Evolutionary conservation across 2,797 vertebrate genomes (phyloP).

Genomic region (Lerista edwardsae): DNA sequence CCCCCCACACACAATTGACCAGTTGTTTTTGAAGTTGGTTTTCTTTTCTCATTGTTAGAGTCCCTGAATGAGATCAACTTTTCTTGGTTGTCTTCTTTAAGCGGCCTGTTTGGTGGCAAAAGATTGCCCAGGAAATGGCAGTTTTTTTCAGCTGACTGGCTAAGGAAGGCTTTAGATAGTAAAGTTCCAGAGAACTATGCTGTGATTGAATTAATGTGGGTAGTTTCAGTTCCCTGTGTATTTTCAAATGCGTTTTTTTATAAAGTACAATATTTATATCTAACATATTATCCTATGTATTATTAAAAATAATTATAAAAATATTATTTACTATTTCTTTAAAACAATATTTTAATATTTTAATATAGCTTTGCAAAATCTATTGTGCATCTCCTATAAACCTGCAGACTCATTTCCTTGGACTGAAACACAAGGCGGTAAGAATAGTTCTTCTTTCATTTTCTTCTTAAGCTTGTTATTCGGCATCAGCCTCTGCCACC

Average conservation of each 20-base stretch:
- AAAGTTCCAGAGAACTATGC: not conserved
- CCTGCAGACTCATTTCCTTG: slow-evolving; percentile 68
- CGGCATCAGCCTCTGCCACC: too few relatives aligned
- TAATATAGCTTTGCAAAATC: slow-evolving; percentile 69
- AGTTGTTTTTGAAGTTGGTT: not conserved
- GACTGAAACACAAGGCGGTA: slow-evolving; percentile 61
- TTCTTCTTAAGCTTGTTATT: not conserved
- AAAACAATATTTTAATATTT: slow-evolving; percentile 4
- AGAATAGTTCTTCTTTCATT: slow-evolving; percentile 24
- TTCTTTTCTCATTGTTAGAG: not conserved
- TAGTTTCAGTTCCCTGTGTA: not conserved
- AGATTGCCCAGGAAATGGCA: not conserved
- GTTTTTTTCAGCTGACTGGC: not conserved
- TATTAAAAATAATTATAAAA: too few relatives aligned
- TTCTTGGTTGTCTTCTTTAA: not conserved
- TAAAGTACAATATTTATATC: not conserved
- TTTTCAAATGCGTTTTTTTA: not conserved
- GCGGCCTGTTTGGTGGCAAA: not conserved
- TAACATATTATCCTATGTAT: not conserved
- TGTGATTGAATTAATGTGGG: not conserved
- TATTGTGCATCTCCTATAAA: slow-evolving; percentile 66
- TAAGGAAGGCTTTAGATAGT: not conserved
- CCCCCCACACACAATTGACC: not conserved
- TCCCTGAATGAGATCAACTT: not conserved
- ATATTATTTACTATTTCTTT: too few relatives aligned